Base-by-base conservation (phyloP, 2,888 invertebrate genomes). In the Trimorus sp. region DNA sequence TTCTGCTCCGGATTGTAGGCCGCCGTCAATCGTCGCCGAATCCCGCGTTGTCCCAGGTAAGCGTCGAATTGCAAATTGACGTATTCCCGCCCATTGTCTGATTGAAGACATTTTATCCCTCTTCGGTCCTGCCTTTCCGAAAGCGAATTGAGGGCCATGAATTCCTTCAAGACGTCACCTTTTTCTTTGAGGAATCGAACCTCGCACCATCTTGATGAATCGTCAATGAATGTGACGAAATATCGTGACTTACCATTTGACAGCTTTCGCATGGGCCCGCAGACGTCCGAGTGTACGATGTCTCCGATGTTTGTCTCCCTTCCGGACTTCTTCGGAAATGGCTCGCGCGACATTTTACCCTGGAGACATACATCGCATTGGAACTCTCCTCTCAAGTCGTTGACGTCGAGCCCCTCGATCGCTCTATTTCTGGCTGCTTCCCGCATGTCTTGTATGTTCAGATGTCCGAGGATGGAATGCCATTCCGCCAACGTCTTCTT, bases 1-100 rank as follows among this genome's bases (percentile, higher is more conserved):
- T 56, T 56, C n/a, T 56, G 38, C n/a, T 56, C 37, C 49, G 53
- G 53, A 16, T 15, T 53, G 14, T 53, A 7, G 0, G 53, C 14
- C 1, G 16, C 53, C 5, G 53, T 53, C 9, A 53, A 26, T 9
- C 53, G 15, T 14, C 53, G 53, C 6, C 26, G 15, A 16, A 53
- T 53, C 16, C 53, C 53, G 11, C 4, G 26, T 1, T 8, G 7
- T 0, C 16, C 14, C 8, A 53, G 26, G 11, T 16, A 15, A 11
- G 7, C 53, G 11, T 53, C 53, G 26, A 53, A 53, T 16, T 9
- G 0, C 7, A 6, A 8, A 26, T 53, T 53, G 6, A 14, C 8
- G 53, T 53, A 53, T 15, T 53, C 53, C 7, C 9, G 6, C 7
- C 53, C 53, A 16, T 53, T 53, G 8, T 53, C 53, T 2, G 53